Evolutionary conservation across 2,888 invertebrate species (phyloP).

Genomic region (Holacanthella duospinosa): DNA sequence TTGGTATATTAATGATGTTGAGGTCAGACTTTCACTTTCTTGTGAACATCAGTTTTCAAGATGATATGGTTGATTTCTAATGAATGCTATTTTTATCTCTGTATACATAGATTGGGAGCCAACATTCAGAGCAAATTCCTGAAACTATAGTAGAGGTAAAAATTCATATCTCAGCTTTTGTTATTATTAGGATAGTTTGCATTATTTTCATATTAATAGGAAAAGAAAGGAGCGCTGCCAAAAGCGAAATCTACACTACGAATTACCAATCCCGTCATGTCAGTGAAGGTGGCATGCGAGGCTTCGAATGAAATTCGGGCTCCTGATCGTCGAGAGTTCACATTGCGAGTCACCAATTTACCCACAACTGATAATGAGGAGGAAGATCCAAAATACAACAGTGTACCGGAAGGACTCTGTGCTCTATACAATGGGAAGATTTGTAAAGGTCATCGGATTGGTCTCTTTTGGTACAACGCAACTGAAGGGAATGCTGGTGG

Average conservation of each 20-base stretch:
- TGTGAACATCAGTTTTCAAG: no score
- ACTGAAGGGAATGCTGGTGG: constrained; percentile 54
- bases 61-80: no score
- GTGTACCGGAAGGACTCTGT: constrained; percentile 56
- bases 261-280: constrained; percentile 35
- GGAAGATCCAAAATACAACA: constrained; percentile 31
- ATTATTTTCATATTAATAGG: constrained; percentile 15
- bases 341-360: constrained; percentile 33
- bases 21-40: constrained; percentile 17
- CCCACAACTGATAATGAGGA: constrained; percentile 25
- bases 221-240: constrained; percentile 29
- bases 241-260: constrained; percentile 32
- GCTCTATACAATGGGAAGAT: constrained; percentile 76
- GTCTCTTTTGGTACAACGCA: constrained; percentile 64
- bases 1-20: constrained; percentile 35
- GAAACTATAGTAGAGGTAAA: constrained; percentile 8
- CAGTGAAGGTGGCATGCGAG: constrained; percentile 30
- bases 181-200: no score
- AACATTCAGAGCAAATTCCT: constrained; percentile 8
- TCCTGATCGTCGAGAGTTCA: constrained; percentile 26
- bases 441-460: constrained; percentile 50
- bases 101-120: constrained; percentile 19
- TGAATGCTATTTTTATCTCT: no score
- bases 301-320: constrained; percentile 27
- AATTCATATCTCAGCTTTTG: not conserved